Evolutionary conservation across 2,113 vertebrate genomes (phyloP).

Genomic region (Psammodynastes pulverulentus): DNA sequence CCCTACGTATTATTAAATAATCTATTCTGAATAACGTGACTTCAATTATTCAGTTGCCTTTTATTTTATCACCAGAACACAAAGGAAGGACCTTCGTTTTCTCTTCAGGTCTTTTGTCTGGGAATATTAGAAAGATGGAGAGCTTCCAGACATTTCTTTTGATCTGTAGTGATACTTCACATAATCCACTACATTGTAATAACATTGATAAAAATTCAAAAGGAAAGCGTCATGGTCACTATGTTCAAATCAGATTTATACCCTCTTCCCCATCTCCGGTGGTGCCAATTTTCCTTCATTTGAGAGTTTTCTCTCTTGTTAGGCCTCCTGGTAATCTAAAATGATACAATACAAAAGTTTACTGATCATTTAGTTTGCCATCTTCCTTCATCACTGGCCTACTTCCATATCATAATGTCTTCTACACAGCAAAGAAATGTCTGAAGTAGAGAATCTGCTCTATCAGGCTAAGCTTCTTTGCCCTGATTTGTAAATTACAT

Average conservation of each 20-base stretch:
- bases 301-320: neutral
- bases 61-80: constrained; percentile 40
- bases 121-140: neutral
- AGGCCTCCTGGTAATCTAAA: neutral
- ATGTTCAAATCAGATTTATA: neutral
- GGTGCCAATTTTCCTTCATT: neutral
- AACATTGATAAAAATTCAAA: neutral
- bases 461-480: neutral
- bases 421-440: too few species aligned
- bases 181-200: neutral
- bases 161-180: neutral
- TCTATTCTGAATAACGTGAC: constrained; percentile 36
- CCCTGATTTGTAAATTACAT: neutral
- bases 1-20: constrained; percentile 29
- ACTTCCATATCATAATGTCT: neutral
- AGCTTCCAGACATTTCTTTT: neutral
- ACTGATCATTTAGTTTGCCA: neutral
- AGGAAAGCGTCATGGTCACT: neutral
- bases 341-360: neutral
- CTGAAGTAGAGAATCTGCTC: neutral
- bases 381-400: neutral
- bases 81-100: constrained; percentile 32
- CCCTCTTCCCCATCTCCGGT: neutral
- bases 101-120: neutral
- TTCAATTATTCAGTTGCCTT: constrained; percentile 46